Base-by-base conservation (phyloP, 2,888 invertebrate species). In the Drosophila tripunctata region DNA sequence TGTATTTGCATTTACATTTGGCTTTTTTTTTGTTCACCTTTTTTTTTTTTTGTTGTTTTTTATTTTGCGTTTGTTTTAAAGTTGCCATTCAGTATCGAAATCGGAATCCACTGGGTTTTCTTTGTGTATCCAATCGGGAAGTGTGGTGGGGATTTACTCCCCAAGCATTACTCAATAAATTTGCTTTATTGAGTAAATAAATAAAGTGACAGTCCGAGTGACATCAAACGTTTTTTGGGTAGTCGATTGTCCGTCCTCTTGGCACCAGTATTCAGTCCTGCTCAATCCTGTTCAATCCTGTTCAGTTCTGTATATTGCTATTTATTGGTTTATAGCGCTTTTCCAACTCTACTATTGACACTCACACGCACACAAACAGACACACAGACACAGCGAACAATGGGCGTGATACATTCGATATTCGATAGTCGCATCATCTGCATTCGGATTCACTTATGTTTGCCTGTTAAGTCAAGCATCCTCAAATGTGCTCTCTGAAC, bases 131-230 rank as follows among this genome's bases (percentile, higher is more conserved):
- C 51, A 19, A 31, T 1, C 12, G 30, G 36, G 36, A 6, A 17
- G 2, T 12, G 8, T 12, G 12, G 12, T 4, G 22, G 22, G 3
- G 31, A 14, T 48, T 22, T 24, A 33, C 56, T 10, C 10, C 8
- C 51, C 38, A 6, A 27, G 64, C 47, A 78, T 74, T 78, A 80
- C 83, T 72, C 81, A 76, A 81, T 81, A 83, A 83, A 81, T 81
- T 81, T 83, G 78, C 78, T 78, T 83, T 81, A 81, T 83, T 83
- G 76, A 75, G 83, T 81, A 83, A 81, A 81, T 81, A 81, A 81
- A 81, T 80, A 81, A 80, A 83, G 68, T 57, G 78, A 60, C 72
- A 74, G 60, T 31, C 62, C 55, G 27, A 52, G 41, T 36, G 38
- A 55, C 48, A 44, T 61, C 64, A 62, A 45, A 73, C 67, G 67